A percentile compares a stretch with the other conserved stretches of the same genome.
Evolutionary conservation across 2,797 vertebrate species (phyloP).

Genomic region (Zenarchopterus dispar): DNA sequence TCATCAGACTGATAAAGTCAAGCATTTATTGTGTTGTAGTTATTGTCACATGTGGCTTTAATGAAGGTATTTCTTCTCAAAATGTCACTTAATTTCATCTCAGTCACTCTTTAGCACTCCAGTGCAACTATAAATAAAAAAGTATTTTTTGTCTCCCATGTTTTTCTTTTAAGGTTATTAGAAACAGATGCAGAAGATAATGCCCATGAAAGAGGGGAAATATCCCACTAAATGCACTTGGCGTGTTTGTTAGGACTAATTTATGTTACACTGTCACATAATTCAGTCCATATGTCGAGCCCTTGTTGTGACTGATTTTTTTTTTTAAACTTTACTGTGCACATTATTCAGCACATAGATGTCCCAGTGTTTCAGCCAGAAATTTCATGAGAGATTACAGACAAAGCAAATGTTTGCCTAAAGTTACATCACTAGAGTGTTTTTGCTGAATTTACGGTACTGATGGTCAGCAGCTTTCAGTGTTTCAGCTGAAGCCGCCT

Average conservation of each 20-base stretch:
- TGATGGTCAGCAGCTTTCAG: constrained; percentile 25
- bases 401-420: too few relatives aligned
- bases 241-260: background rate
- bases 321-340: too few relatives aligned
- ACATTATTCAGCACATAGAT: too few relatives aligned
- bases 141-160: background rate
- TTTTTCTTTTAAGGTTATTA: background rate
- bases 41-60: too few relatives aligned
- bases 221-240: background rate
- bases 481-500: constrained; percentile 23
- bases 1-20: too few relatives aligned
- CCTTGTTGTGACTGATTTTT: too few relatives aligned
- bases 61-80: too few relatives aligned
- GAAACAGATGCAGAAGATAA: background rate
- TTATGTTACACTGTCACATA: background rate
- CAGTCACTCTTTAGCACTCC: too few relatives aligned
- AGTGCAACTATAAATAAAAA: background rate
- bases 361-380: background rate
- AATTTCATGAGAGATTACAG: background rate
- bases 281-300: too few relatives aligned
- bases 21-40: too few relatives aligned
- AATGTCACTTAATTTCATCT: too few relatives aligned
- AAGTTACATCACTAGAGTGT: background rate
- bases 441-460: constrained; percentile 15
- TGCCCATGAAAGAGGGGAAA: background rate